Evolutionary conservation across 2,113 vertebrate genomes (phyloP).

Genomic region (Dromiciops gliroides): DNA sequence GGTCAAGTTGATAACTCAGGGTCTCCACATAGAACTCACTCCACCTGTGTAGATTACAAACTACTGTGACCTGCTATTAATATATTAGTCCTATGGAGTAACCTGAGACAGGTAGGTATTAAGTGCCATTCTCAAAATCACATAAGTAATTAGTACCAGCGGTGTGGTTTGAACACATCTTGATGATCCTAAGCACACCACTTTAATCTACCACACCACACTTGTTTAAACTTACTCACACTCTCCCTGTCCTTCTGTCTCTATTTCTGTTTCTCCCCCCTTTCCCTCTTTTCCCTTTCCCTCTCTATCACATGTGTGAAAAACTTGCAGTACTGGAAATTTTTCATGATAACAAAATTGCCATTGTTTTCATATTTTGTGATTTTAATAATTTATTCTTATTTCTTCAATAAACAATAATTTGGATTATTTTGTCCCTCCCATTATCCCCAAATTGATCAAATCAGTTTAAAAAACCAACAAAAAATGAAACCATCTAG

Average conservation of each 20-base stretch:
- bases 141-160: neutral
- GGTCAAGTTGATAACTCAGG: neutral
- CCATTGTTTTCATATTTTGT: neutral
- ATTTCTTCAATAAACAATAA: neutral
- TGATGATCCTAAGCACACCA: neutral
- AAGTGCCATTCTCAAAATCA: neutral
- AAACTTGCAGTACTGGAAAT: neutral
- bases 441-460: neutral
- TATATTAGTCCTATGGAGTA: neutral
- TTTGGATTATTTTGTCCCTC: neutral
- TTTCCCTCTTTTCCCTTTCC: neutral
- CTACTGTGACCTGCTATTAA: neutral
- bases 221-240: neutral
- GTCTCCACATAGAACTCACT: neutral
- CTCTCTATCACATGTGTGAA: neutral
- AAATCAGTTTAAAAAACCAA: too few relatives aligned
- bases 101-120: neutral
- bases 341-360: neutral
- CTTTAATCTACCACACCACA: conserved; percentile 53
- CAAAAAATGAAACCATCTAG: neutral
- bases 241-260: neutral
- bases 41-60: neutral
- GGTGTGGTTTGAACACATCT: neutral
- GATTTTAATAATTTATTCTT: neutral
- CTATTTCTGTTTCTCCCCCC: too few relatives aligned